Evolutionary conservation across 2,113 vertebrate species (phyloP), one percentile per base, ranked within the genome.

Genomic region (Mixornis gularis): DNA sequence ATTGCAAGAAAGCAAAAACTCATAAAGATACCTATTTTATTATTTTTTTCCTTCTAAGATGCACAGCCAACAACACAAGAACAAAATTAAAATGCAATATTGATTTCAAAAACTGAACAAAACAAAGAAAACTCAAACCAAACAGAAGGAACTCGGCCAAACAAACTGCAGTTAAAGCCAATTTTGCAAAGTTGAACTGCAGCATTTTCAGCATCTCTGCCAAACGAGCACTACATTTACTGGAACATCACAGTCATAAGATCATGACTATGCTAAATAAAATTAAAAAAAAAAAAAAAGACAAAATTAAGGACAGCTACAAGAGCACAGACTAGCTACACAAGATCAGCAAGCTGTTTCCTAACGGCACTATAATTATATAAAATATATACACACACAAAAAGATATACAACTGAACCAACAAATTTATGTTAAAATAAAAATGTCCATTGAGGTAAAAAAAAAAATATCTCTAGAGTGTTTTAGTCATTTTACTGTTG

Each of bases 281-380:
- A 97, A 97, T 89, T 25, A 4, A 60, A 41, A 55, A 74, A 63
- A 49, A 30, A 48, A 44, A 44, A 71, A 81, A 96, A 97, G 96
- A 98, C 97, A 98, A 97, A 98, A 97, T 98, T 97, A 98, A 98
- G 97, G 97, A 98, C 98, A 98, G 97, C 97, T 98, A 97, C 96
- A 96, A 95, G 96, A 98, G 98, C 97, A 98, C 98, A 98, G 90
- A 98, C 98, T 97, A 98, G 98, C 98, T 98, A 98, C 97, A 98
- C 97, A 97, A 97, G 94, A 97, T 97, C 98, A 98, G 98, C 98
- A 98, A 98, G 98, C 98, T 98, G 97, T 97, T 97, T 97, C 97
- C 97, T 97, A 97, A 90, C 56, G 51, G 96, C 94, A 95, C 97
- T 97, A 96, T 82, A 96, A 97, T 97, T 95, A 92, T 94, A 96